These are phyloP conservation scores for Serranus cabrilla DNA, from an alignment of 2,797 vertebrate genomes.

Conservation along the genomic window DNA sequence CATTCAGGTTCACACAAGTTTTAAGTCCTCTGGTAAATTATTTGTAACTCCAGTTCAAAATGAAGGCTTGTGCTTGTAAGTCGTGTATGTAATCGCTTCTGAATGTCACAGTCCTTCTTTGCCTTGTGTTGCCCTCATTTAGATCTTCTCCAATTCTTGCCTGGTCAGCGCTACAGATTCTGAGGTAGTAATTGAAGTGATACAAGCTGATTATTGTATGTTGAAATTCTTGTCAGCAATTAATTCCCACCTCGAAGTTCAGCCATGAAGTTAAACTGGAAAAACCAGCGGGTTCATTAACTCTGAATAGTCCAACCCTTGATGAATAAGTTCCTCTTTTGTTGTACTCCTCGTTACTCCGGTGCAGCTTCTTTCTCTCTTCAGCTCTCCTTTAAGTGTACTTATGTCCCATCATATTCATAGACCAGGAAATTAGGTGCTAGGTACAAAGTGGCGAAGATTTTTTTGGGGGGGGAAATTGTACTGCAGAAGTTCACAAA, in stretches of 20 bases:
- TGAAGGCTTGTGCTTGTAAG: conserved; percentile 27
- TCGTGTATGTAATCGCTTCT: not conserved
- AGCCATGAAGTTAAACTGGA: not conserved
- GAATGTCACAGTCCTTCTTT: conserved; percentile 44
- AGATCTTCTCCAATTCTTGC: conserved; percentile 11
- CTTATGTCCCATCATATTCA: conserved; percentile 59
- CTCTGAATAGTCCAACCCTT: not conserved
- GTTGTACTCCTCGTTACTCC: conserved; percentile 25
- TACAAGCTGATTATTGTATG: not conserved
- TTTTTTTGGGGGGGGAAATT: conserved; percentile 13
- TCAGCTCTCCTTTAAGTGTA: conserved; percentile 76
- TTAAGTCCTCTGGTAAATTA: conserved; percentile 1
- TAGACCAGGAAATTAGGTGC: conserved; percentile 45
- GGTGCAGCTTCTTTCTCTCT: conserved; percentile 35
- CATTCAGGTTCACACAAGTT: conserved; percentile 31
- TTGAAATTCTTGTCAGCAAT: not conserved
- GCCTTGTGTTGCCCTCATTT: conserved; percentile 1
- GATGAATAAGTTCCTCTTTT: conserved; percentile 25
- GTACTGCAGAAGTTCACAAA: conserved; percentile 32
- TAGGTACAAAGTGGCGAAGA: conserved; percentile 40
- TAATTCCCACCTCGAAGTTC: not conserved
- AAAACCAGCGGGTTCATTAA: conserved; percentile 4
- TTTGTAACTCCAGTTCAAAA: conserved; percentile 17
- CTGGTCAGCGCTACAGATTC: not conserved
- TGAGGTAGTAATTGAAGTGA: not conserved